phyloP scores from a whole-genome alignment of 2,113 vertebrate species.

The Lophotis ruficrista region DNA sequence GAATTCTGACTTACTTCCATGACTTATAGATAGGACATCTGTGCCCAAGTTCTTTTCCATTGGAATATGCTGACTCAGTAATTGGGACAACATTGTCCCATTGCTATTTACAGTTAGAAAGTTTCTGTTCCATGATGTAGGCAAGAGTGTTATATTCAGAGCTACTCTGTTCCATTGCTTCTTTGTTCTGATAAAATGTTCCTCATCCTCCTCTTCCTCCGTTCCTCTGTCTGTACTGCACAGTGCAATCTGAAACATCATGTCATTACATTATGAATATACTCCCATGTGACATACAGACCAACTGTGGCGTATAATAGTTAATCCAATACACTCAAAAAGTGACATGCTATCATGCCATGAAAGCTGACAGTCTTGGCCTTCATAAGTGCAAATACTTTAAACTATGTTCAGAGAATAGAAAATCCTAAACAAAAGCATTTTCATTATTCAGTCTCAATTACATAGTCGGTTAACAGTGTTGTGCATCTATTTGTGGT shows the following conservation, averaged over 20 bases:
- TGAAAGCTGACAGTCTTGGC: not conserved
- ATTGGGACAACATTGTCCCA: not conserved
- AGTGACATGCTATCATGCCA: not conserved
- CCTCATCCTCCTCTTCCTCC: not conserved
- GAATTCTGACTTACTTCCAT: not conserved
- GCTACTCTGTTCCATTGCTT: not conserved
- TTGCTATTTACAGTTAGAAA: not conserved
- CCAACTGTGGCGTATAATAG: not conserved
- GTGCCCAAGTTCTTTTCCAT: not conserved
- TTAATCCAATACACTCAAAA: not conserved
- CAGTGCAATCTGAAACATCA: not conserved
- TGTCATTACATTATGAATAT: no score
- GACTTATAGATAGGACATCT: rapidly evolving
- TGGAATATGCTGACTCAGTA: not conserved
- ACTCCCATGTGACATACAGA: not conserved
- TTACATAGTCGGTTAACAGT: not conserved
- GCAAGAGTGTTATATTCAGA: not conserved
- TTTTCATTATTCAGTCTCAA: not conserved
- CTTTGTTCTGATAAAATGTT: not conserved
- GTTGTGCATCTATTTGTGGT: not conserved
- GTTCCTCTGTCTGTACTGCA: not conserved
- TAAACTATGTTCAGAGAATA: not conserved
- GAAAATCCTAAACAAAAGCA: not conserved
- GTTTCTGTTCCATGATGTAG: not conserved
- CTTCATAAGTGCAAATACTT: not conserved